Evolutionary conservation across 1,140 invertebrate genomes (phyloP), one percentile per base, ranked within the genome.

Genomic region (Bombyx mandarina): DNA sequence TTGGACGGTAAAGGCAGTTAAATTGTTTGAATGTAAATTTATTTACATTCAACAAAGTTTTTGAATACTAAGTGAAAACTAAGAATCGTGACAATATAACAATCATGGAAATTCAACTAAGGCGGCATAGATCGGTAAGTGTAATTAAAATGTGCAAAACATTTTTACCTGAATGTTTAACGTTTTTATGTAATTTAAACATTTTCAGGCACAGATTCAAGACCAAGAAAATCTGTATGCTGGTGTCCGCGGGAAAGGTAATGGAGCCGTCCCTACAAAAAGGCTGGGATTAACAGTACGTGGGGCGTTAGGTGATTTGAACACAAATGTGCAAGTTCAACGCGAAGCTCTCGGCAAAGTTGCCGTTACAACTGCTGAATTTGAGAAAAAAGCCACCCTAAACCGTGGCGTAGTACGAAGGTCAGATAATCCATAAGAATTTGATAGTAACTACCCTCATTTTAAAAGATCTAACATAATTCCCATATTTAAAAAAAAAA

Each of bases 231-330:
- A 86, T 58, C 50, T 72, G 7, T 69, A 75, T 59, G 67, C 56
- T 10, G 26, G 26, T 35, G 47, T 63, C 4, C 83, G 77, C 68
- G 77, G 71, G 8, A 81, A 80, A 69, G 56, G 54, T 8, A 75
- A 73, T 50, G 60, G 67, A 42, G 54, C 58, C n/a, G 45, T 82
- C 12, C 72, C 81, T 7, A 58, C 57, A 2, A 86, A 83, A 62
- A 65, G 65, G 8, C 73, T 72, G 57, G 76, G 74, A 3, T 54
- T 77, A 49, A 56, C 63, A 53, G 67, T 78, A 42, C 72, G 83
- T 7, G 83, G 83, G n/a, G 79, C 73, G 44, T 68, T 86, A 10
- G 80, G 79, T 8, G 83, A 86, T 52, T 45, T 86, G 4, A 81
- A 79, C 47, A 69, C 73, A 1, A 86, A 85, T 66, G 63, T 77